Conservation (phyloP, 1,140 invertebrate genomes). For the Nasonia vitripennis region DNA sequence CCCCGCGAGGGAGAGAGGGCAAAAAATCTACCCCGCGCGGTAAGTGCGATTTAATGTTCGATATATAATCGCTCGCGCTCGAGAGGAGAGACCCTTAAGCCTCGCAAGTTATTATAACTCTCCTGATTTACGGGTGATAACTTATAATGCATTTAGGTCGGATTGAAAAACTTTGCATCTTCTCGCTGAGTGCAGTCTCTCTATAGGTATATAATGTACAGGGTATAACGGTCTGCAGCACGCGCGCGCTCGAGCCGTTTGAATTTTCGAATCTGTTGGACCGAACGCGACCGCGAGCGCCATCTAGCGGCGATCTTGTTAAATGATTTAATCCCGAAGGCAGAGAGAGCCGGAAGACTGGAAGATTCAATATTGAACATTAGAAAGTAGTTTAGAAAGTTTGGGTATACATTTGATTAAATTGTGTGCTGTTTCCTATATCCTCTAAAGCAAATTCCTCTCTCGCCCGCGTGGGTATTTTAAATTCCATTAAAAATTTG, state of each 20-base stretch:
- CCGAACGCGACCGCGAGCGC: neutral
- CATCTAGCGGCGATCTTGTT: neutral
- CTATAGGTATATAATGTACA: too few relatives aligned
- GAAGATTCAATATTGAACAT: slow-evolving; percentile 19
- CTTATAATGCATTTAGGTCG: slow-evolving; percentile 31
- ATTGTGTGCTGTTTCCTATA: neutral
- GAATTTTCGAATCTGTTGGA: neutral
- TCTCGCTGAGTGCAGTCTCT: too few relatives aligned
- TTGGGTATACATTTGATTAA: neutral
- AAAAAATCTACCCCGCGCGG: neutral
- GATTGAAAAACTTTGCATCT: neutral
- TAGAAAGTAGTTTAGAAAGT: slow-evolving; percentile 18
- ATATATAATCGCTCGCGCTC: slow-evolving; percentile 2
- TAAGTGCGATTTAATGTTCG: slow-evolving; percentile 43
- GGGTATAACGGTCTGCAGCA: neutral
- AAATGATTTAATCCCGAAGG: neutral
- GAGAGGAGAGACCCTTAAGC: neutral
- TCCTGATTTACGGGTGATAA: slow-evolving; percentile 26
- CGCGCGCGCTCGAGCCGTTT: neutral
- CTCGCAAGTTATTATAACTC: slow-evolving; percentile 13
- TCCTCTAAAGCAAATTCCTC: neutral
- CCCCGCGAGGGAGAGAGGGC: neutral
- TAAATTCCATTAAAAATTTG: neutral
- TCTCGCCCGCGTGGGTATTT: neutral
- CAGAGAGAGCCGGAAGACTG: too few relatives aligned